These are phyloP conservation scores for Chroicocephalus ridibundus DNA, from an alignment of 2,113 vertebrate species.

Conservation along the genomic window DNA sequence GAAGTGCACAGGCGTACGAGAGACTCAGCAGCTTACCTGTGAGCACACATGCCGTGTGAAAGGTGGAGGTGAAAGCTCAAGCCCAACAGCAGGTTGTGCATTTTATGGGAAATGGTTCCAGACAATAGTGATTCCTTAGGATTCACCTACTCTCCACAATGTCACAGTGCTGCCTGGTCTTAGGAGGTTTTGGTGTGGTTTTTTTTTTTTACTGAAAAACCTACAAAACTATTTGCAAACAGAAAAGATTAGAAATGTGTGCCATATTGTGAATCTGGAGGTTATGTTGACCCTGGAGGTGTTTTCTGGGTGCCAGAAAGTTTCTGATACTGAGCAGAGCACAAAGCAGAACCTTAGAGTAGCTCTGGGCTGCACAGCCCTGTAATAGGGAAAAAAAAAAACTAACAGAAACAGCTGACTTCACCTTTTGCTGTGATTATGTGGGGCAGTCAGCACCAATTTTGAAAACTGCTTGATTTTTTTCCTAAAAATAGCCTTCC, in stretches of 20 bases:
- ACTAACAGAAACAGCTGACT: constrained; percentile 49
- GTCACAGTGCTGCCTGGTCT: background rate
- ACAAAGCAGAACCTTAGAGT: background rate
- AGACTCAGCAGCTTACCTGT: background rate
- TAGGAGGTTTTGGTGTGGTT: background rate
- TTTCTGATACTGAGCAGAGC: background rate
- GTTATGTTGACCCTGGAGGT: background rate
- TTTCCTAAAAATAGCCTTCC: constrained; percentile 59
- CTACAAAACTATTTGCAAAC: background rate
- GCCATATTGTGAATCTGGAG: background rate
- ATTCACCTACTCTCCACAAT: background rate
- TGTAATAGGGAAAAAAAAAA: background rate
- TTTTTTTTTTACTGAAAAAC: background rate
- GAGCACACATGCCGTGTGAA: background rate
- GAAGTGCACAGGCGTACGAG: background rate
- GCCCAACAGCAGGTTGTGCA: background rate
- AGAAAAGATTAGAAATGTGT: background rate
- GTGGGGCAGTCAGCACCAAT: constrained; percentile 62
- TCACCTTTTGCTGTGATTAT: constrained; percentile 42
- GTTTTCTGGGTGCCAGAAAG: background rate
- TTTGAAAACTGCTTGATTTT: constrained; percentile 57
- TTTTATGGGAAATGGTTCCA: background rate
- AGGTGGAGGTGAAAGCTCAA: background rate
- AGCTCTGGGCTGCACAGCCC: background rate
- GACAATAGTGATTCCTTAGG: background rate